Evolutionary conservation across 2,797 vertebrate genomes (phyloP).

Genomic region (Gobio occitaniae): DNA sequence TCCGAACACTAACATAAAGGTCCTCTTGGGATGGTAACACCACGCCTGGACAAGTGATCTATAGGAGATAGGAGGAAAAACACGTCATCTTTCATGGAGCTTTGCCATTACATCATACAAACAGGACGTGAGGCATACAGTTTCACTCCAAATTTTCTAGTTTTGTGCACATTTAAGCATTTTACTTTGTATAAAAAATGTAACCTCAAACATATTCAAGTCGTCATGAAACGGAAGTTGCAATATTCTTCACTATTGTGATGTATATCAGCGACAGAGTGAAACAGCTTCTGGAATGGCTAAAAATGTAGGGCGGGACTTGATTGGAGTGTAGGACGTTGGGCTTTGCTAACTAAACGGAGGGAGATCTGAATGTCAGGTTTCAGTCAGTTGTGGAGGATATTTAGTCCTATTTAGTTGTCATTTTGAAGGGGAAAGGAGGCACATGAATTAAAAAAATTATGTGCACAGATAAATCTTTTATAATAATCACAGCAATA

Average conservation of each 20-base stretch:
- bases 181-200: neutral
- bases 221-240: neutral
- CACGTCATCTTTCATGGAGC: neutral
- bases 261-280: neutral
- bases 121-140: neutral
- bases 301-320: neutral
- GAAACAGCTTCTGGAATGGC: neutral
- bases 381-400: neutral
- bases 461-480: neutral
- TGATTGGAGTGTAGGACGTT: neutral
- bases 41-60: slow-evolving; percentile 91
- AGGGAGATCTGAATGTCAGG: neutral
- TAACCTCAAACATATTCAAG: neutral
- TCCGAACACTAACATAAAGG: slow-evolving; percentile 87
- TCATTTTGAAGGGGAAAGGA: neutral
- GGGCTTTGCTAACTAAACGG: neutral
- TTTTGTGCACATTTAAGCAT: neutral
- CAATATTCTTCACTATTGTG: neutral
- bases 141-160: neutral
- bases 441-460: neutral
- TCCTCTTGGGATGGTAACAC: slow-evolving; percentile 80
- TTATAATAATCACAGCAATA: neutral
- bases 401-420: neutral
- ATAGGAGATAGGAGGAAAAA: slow-evolving; percentile 63
- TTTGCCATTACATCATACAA: no score